phyloP scores from a whole-genome alignment of 2,113 vertebrate genomes.

The Kobus ellipsiprymnus region DNA sequence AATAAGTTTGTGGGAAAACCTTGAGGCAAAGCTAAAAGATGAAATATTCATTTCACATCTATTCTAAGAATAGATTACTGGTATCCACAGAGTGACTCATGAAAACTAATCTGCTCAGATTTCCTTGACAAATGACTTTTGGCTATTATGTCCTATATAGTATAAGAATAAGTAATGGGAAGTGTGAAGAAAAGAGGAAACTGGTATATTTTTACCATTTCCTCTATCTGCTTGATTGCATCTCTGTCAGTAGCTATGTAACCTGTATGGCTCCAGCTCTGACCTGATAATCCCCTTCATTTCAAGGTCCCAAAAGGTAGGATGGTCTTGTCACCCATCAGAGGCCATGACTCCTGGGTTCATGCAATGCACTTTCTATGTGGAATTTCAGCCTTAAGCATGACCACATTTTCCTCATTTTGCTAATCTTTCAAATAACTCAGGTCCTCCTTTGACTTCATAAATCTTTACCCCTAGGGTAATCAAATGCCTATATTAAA shows the following conservation, averaged over 20 bases:
- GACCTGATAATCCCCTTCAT: not conserved
- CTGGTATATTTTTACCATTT: not conserved
- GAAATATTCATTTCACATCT: not conserved
- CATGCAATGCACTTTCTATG: not conserved
- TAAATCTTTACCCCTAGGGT: not conserved
- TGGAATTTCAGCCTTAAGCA: not conserved
- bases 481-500: not conserved
- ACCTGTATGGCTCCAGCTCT: not conserved
- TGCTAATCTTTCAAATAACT: not conserved
- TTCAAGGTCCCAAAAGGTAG: not conserved
- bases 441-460: not conserved
- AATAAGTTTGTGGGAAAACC: not conserved
- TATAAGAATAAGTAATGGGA: not conserved
- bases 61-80: not conserved
- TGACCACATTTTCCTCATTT: not conserved
- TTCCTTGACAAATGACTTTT: not conserved
- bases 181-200: not conserved
- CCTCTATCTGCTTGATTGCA: not conserved
- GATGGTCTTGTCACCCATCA: not conserved
- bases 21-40: not conserved
- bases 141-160: not conserved
- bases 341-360: not conserved
- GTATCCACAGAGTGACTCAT: not conserved
- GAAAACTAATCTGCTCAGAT: not conserved
- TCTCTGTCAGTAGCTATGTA: not conserved